Conservation (phyloP, 37 sponge, comb jelly and placozoan species). For the Corticium candelabrum region DNA sequence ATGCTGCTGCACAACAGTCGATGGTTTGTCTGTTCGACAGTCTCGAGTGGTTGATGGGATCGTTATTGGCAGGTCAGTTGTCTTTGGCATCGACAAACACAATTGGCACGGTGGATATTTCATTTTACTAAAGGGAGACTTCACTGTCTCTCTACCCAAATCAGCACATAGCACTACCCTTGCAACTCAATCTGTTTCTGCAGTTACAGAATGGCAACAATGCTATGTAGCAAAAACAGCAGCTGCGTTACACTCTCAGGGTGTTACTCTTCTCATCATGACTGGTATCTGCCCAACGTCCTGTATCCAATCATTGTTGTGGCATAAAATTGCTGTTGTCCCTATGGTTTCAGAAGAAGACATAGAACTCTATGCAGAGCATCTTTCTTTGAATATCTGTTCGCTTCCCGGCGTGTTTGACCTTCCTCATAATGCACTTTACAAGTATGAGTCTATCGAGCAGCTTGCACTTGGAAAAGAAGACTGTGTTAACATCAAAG, state of each 20-base stretch:
- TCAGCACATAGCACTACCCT: neutral
- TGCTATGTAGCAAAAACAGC: neutral
- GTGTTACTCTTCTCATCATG: neutral
- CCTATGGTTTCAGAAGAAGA: neutral
- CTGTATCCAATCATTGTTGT: neutral
- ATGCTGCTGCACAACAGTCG: neutral
- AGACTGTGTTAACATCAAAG: neutral
- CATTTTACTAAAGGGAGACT: neutral
- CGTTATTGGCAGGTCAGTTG: neutral
- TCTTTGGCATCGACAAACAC: neutral
- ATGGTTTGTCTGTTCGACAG: neutral
- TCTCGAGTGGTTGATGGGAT: neutral
- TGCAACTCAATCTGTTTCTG: neutral
- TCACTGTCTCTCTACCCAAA: neutral
- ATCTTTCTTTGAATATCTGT: neutral
- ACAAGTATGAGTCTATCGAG: neutral
- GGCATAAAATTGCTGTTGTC: neutral
- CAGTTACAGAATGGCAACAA: too few relatives aligned
- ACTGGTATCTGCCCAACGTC: neutral
- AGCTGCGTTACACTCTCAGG: neutral
- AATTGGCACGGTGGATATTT: neutral
- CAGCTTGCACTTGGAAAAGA: neutral
- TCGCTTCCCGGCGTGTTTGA: neutral
- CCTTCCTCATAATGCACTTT: neutral
- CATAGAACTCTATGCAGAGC: too few relatives aligned